phyloP scores from a whole-genome alignment of 2,113 vertebrate genomes.

The Corythornis cristatus region DNA sequence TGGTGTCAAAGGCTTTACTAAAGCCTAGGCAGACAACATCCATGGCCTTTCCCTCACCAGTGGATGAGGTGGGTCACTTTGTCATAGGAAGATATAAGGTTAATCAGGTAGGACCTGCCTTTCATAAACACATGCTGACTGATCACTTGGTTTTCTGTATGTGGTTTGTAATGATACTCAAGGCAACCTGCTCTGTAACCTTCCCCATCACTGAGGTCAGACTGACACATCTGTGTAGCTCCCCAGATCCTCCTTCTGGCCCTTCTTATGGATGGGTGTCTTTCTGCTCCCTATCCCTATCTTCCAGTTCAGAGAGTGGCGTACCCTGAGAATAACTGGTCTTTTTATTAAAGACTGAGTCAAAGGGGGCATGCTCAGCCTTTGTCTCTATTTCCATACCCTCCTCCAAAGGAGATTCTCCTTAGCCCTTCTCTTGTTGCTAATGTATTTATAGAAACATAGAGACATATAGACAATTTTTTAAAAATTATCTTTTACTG shows the following conservation, averaged over 20 bases:
- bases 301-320: not conserved
- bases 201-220: not conserved
- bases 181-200: not conserved
- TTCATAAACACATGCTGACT: not conserved
- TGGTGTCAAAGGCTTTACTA: no score
- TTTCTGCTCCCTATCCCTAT: not conserved
- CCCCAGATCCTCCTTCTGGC: not conserved
- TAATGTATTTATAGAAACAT: not conserved
- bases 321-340: not conserved
- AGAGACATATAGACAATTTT: not conserved
- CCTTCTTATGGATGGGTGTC: not conserved
- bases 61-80: not conserved
- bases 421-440: not conserved
- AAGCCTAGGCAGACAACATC: not conserved
- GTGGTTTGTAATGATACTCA: not conserved
- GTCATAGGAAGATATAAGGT: not conserved
- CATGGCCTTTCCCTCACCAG: no score
- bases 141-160: not conserved
- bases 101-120: not conserved
- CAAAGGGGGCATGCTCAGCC: not conserved
- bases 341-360: not conserved
- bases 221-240: not conserved
- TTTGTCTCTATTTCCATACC: not conserved
- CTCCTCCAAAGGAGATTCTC: not conserved
- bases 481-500: not conserved